Conservation (phyloP, 2,113 vertebrate genomes). For the Oryzias celebensis region DNA sequence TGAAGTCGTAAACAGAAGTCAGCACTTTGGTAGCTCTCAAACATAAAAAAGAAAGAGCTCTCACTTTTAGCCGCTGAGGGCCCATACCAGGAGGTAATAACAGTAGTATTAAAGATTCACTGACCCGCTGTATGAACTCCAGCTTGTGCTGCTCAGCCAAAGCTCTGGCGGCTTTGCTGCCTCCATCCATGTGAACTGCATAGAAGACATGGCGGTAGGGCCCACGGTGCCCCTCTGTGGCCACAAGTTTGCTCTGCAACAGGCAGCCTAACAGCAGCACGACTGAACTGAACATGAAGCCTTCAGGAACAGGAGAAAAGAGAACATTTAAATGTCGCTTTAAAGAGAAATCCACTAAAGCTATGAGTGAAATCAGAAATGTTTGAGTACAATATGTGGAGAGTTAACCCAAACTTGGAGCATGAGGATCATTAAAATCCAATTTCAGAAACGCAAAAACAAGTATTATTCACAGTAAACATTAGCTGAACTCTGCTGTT, state of each 20-base stretch:
- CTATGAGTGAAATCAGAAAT: too few relatives aligned
- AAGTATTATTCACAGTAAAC: too few relatives aligned
- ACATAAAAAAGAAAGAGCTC: constrained; percentile 70
- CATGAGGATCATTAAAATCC: too few relatives aligned
- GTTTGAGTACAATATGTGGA: too few relatives aligned
- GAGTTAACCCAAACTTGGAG: too few relatives aligned
- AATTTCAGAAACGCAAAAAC: too few relatives aligned
- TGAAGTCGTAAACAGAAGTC: constrained; percentile 88
- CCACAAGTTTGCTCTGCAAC: constrained; percentile 80
- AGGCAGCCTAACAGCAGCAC: constrained; percentile 63
- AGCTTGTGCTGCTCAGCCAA: constrained; percentile 83
- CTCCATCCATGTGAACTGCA: constrained; percentile 81
- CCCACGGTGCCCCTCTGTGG: constrained; percentile 94
- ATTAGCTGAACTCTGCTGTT: too few relatives aligned
- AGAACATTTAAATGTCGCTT: constrained; percentile 1
- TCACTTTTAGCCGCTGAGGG: constrained; percentile 80
- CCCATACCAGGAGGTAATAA: constrained; percentile 83
- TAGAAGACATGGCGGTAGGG: constrained; percentile 83
- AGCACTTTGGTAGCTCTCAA: constrained; percentile 87
- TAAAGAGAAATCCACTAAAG: neutral
- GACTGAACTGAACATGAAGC: constrained; percentile 54
- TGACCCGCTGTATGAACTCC: constrained; percentile 93
- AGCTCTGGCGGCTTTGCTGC: constrained; percentile 78
- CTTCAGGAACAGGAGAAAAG: neutral
- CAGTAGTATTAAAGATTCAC: constrained; percentile 86